These are phyloP conservation scores for Gorsachius magnificus DNA, from an alignment of 2,797 vertebrate genomes.

Conservation along the genomic window DNA sequence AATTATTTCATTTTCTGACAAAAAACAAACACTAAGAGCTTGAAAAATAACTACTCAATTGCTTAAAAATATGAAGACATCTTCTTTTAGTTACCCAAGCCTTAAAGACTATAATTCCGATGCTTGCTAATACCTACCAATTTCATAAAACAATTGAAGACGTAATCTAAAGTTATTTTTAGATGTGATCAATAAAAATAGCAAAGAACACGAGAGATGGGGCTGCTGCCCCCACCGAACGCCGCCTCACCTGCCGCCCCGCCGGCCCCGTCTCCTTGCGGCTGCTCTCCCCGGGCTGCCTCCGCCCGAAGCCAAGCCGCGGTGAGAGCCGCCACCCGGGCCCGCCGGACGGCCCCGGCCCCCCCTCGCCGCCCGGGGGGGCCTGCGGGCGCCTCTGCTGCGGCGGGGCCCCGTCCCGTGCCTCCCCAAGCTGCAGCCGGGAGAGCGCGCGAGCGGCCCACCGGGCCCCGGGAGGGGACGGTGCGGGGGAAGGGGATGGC, in stretches of 20 bases:
- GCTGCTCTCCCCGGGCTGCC: neutral
- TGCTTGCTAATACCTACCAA: accelerated
- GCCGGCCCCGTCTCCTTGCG: neutral
- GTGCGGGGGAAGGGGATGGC: accelerated
- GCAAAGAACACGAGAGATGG: accelerated
- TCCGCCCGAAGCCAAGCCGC: neutral
- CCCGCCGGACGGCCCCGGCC: neutral
- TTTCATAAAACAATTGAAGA: accelerated
- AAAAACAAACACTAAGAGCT: neutral
- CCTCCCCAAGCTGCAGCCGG: neutral
- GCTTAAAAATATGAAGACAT: accelerated
- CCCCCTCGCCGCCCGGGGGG: neutral
- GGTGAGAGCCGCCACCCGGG: too few relatives aligned
- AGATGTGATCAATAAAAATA: accelerated
- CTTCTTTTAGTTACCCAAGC: neutral
- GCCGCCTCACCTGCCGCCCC: neutral
- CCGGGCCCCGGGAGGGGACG: too few relatives aligned
- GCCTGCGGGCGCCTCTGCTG: neutral
- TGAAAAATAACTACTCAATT: accelerated
- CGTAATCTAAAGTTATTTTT: accelerated
- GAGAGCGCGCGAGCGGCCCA: neutral
- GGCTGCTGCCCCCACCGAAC: neutral
- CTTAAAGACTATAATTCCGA: neutral
- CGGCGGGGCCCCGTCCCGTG: too few relatives aligned
- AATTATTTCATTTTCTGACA: neutral